Percentiles rank a stretch among this genome's conserved stretches.
Evolutionary conservation across 2,113 vertebrate genomes (phyloP).

Genomic region (Tupaia tana): DNA sequence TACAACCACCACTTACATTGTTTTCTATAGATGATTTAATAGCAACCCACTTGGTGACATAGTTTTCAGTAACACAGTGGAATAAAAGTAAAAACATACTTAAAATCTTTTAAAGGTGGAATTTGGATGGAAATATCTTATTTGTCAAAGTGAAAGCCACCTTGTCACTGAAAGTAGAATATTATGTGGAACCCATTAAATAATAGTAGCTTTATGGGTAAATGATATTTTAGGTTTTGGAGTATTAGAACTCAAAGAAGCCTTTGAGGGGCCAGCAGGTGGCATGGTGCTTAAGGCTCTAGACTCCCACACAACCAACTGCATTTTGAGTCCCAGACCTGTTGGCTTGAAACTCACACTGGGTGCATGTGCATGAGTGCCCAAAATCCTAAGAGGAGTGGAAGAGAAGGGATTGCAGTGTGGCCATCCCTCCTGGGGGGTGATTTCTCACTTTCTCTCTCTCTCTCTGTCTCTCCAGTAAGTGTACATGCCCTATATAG

Average conservation of each 20-base stretch:
- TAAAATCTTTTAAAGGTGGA: background rate
- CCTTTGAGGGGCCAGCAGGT: no score
- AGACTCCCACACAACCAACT: no score
- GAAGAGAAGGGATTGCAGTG: no score
- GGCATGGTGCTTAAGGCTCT: no score
- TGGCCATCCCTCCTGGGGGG: no score
- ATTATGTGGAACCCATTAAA: background rate
- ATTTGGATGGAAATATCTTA: background rate
- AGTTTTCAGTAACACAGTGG: conserved; percentile 21
- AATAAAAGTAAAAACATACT: background rate
- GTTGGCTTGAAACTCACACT: no score
- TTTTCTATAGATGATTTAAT: conserved; percentile 49
- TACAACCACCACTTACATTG: background rate
- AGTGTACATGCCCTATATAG: no score
- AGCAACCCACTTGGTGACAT: background rate
- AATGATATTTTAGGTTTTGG: background rate
- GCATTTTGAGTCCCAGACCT: no score
- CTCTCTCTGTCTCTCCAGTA: no score
- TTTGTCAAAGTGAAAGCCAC: background rate
- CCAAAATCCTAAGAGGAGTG: no score
- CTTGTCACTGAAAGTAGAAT: background rate
- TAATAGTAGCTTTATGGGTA: background rate
- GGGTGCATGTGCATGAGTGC: no score
- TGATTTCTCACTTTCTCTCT: no score
- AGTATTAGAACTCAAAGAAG: background rate